Base-by-base conservation (phyloP, 1,140 invertebrate species). In the Pseudoatta argentina region DNA sequence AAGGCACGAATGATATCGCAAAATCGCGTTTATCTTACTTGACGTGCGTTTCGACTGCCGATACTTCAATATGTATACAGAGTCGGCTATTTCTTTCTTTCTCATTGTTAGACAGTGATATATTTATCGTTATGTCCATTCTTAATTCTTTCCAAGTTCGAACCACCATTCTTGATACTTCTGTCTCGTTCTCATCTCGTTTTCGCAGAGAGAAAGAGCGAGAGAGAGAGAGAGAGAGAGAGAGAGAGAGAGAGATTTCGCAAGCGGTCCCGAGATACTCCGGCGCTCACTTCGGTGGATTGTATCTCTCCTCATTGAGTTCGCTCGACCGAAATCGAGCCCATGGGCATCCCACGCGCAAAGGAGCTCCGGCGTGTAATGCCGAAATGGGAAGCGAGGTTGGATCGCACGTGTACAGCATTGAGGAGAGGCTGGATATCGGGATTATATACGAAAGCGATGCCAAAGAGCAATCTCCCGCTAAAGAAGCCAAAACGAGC, bases 271-370 rank as follows among this genome's bases (percentile, higher is more conserved):
- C 79, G 53, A 21, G 55, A 24, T 48, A 48, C 53, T 73, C n/a
- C 79, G 44, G 39, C 55, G 44, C 55, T 73, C 79, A 30, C 64
- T 66, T 67, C 67, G 12, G 14, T 21, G 66, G 67, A 83, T 83
- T 83, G 79, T 83, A 83, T 83, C 69, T 83, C 79, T 83, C 67
- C 55, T 83, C 79, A 83, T 83, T 83, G 79, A 83, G 79, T 51
- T 73, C 55, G 55, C 69, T 75, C 79, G 79, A 75, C 79, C 69
- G 82, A 78, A 85, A 85, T 85, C 82, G 73, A 67, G 82, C 82
- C 73, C 73, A 85, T 77, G 59, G 82, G 69, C 79, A 75, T 83
- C 79, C 79, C 79, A 83, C 79, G 79, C 79, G 79, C 34, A 83
- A 83, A 83, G 79, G 79, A 61, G 79, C 79, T 83, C 69, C 55